Conservation (phyloP, 2,797 vertebrate species). For the Anguilla megastoma region DNA sequence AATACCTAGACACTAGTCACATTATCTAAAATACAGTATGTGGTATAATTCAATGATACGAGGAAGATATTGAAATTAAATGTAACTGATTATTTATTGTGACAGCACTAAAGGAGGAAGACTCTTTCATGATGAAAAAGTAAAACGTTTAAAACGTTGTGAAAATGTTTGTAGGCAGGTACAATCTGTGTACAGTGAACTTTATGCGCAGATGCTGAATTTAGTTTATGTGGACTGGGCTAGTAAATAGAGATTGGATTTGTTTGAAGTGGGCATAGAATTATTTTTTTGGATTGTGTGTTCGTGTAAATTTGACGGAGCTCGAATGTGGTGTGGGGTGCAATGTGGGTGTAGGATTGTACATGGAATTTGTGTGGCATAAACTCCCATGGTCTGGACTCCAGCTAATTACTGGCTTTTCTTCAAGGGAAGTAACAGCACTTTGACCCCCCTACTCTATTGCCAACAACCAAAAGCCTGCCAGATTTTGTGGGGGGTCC, state of each 20-base stretch:
- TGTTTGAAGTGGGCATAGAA: neutral
- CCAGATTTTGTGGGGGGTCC: constrained; percentile 8
- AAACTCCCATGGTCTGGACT: neutral
- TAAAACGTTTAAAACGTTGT: neutral
- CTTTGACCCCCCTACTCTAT: constrained; percentile 2
- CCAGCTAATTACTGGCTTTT: neutral
- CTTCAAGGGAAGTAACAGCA: neutral
- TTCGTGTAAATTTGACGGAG: neutral
- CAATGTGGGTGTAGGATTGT: neutral
- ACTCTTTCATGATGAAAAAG: neutral
- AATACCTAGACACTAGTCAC: neutral
- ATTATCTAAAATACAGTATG: neutral
- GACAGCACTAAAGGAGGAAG: neutral
- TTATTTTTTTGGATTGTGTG: neutral
- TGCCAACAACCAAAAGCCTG: constrained; percentile 4
- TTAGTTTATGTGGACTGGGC: neutral
- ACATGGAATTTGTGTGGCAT: neutral
- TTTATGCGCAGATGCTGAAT: neutral
- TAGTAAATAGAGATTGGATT: neutral
- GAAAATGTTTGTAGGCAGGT: neutral
- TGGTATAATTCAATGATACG: neutral
- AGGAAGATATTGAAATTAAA: neutral
- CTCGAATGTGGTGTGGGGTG: neutral
- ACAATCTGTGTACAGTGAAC: neutral
- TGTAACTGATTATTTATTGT: neutral